phyloP scores from a whole-genome alignment of 2,113 vertebrate genomes.

The Centropristis striata region DNA sequence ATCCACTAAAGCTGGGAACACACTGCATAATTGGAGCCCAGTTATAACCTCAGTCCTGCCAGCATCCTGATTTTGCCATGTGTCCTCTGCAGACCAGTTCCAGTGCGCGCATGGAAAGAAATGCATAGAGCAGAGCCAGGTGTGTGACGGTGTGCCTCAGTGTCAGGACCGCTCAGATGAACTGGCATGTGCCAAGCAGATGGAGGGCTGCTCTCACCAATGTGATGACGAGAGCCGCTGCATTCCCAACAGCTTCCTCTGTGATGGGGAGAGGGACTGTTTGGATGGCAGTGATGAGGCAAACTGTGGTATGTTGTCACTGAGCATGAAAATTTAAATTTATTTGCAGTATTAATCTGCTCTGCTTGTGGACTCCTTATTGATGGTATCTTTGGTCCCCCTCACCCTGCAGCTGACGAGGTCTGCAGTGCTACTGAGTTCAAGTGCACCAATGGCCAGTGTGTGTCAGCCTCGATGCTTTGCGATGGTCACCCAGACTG shows the following conservation, averaged over 20 bases:
- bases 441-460: conserved; percentile 88
- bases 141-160: conserved; percentile 88
- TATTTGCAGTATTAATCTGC: not conserved
- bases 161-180: conserved; percentile 92
- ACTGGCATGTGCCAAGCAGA: conserved; percentile 72
- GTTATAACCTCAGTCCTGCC: not conserved
- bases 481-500: conserved; percentile 92
- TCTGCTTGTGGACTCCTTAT: not conserved
- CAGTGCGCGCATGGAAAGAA: conserved; percentile 84
- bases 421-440: conserved; percentile 84
- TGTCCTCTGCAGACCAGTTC: conserved; percentile 83
- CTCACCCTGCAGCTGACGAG: conserved; percentile 60
- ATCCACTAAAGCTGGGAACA: not conserved
- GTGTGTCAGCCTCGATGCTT: conserved; percentile 83
- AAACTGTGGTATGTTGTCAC: conserved; percentile 81
- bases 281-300: conserved; percentile 87
- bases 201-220: conserved; percentile 84
- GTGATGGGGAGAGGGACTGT: conserved; percentile 90
- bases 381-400: not conserved
- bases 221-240: conserved; percentile 87
- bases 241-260: conserved; percentile 87
- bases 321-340: not conserved
- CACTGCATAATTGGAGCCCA: not conserved
- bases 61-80: not conserved
- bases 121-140: conserved; percentile 82